Conservation (phyloP, 2,888 invertebrate species). For the Sinodicranocentrus sp. region DNA sequence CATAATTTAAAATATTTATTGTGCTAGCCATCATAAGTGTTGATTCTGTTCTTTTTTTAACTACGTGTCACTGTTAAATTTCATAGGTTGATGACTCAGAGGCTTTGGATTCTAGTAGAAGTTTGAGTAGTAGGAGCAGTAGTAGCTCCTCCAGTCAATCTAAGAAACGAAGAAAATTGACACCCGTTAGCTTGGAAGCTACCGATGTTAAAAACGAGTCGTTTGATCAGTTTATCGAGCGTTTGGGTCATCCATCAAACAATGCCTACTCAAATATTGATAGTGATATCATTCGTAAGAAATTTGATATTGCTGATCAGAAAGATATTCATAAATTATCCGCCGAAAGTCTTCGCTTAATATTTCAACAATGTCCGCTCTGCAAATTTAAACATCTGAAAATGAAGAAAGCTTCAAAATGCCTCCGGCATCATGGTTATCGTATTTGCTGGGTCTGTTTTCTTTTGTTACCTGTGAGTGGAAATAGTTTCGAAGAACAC, state of each 20-base stretch:
- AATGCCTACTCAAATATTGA: neutral
- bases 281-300: neutral
- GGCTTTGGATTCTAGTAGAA: too few relatives aligned
- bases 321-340: conserved; percentile 3
- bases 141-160: neutral
- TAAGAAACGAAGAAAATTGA: neutral
- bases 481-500: neutral
- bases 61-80: too few relatives aligned
- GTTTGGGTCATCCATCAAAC: neutral
- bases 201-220: neutral
- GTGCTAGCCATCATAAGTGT: too few relatives aligned
- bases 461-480: neutral
- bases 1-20: too few relatives aligned
- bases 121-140: neutral
- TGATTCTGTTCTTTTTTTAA: too few relatives aligned
- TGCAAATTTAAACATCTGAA: conserved; percentile 8
- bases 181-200: neutral
- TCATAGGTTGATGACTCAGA: too few relatives aligned
- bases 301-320: neutral
- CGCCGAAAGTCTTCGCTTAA: neutral
- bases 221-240: neutral
- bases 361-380: conserved; percentile 3
- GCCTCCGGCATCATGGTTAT: conserved; percentile 9
- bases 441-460: conserved; percentile 10
- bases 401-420: conserved; percentile 1